Conservation (phyloP, 2,113 vertebrate genomes). For the Etia nguti region DNA sequence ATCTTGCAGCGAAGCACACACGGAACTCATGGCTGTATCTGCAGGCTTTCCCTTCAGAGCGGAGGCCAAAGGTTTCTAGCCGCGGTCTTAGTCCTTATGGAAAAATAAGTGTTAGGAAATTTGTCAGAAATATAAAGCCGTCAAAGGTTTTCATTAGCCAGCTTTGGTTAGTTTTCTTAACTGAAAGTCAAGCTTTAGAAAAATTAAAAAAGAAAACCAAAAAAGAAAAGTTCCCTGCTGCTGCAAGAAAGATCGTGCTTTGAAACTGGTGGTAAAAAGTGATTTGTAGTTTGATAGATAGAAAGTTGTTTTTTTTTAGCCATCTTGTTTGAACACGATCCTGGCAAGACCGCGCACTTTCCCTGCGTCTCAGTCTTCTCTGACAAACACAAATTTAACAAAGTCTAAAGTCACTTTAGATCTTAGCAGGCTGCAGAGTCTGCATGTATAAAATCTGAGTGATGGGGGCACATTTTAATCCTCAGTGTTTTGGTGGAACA, state of each 20-base stretch:
- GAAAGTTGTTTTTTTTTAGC: not conserved
- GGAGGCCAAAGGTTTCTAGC: not conserved
- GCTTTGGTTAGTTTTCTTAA: not conserved
- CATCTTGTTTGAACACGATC: not conserved
- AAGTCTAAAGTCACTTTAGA: not conserved
- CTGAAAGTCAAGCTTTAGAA: not conserved
- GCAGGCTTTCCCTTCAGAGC: not conserved
- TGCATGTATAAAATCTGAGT: not conserved
- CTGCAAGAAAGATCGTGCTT: not conserved
- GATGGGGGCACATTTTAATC: not conserved
- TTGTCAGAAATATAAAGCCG: not conserved
- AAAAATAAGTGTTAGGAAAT: not conserved
- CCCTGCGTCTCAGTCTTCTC: not conserved
- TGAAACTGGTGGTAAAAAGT: not conserved
- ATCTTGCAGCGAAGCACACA: not conserved
- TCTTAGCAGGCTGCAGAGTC: not conserved
- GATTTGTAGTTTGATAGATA: not conserved
- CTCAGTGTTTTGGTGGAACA: not conserved
- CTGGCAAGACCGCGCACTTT: not conserved
- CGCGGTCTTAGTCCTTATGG: not conserved
- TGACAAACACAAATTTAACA: not conserved
- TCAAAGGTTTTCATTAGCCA: not conserved
- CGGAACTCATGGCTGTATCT: constrained; percentile 3
- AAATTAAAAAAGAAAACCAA: not conserved
- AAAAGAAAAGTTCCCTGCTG: not conserved